Percentiles rank a stretch among this genome's conserved stretches.
These are phyloP conservation scores for Belgica antarctica DNA, from an alignment of 2,888 invertebrate genomes.

Conservation along the genomic window DNA sequence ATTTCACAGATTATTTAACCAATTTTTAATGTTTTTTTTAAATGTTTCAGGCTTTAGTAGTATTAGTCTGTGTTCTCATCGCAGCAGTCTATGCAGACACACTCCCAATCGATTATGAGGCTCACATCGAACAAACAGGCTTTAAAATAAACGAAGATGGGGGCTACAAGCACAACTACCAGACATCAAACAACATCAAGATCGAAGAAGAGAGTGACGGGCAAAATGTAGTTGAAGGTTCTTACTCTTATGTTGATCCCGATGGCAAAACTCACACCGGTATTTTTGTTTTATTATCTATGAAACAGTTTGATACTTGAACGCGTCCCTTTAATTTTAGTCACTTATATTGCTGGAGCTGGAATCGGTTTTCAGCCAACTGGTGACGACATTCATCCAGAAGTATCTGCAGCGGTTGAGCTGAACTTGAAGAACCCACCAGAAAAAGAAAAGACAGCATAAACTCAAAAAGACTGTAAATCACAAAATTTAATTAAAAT, in stretches of 20 bases:
- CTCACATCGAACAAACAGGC: constrained; percentile 26
- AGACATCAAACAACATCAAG: constrained; percentile 37
- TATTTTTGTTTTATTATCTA: background rate
- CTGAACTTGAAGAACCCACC: constrained; percentile 38
- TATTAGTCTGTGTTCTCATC: background rate
- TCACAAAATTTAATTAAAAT: too few species aligned
- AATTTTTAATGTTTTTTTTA: too few species aligned
- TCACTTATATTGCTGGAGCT: constrained; percentile 33
- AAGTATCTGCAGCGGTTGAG: constrained; percentile 31
- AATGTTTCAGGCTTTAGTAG: background rate
- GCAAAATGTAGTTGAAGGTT: constrained; percentile 37
- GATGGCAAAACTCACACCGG: constrained; percentile 33
- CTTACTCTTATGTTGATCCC: constrained; percentile 39
- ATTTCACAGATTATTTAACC: too few species aligned
- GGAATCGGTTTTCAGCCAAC: constrained; percentile 38
- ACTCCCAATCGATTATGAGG: constrained; percentile 20
- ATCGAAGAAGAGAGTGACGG: constrained; percentile 37
- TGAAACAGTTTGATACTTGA: background rate
- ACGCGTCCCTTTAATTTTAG: background rate
- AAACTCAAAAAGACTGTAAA: too few species aligned
- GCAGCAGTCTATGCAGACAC: background rate
- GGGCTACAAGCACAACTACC: constrained; percentile 26
- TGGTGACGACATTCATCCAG: constrained; percentile 37
- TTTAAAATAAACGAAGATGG: constrained; percentile 26
- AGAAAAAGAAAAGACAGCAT: constrained; percentile 1